These are phyloP conservation scores for Poicephalus meyeri DNA, from an alignment of 2,113 vertebrate genomes.

Conservation along the genomic window DNA sequence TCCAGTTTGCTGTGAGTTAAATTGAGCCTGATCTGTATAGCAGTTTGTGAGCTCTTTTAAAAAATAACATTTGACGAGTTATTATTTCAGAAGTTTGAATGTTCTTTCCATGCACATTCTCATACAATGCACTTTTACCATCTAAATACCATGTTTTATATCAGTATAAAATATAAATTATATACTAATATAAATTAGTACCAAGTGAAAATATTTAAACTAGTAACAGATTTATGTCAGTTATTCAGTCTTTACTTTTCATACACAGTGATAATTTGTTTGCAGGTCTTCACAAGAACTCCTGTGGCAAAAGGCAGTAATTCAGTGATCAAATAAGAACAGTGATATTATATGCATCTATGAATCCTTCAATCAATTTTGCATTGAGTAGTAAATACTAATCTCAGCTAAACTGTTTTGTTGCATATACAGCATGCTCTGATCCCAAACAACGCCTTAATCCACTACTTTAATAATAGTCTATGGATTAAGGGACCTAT, in stretches of 20 bases:
- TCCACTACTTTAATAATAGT: slow-evolving; percentile 55
- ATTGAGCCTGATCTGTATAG: neutral
- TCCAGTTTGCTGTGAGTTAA: neutral
- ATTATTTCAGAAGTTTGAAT: neutral
- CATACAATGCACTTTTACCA: neutral
- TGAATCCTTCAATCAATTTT: slow-evolving; percentile 28
- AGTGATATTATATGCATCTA: neutral
- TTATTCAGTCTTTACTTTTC: neutral
- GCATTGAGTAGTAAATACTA: slow-evolving; percentile 19
- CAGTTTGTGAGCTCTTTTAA: neutral
- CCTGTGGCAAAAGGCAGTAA: neutral
- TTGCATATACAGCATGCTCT: slow-evolving; percentile 20
- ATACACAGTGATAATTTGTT: neutral
- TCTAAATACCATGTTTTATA: neutral
- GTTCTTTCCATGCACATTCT: neutral
- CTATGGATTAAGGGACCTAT: slow-evolving; percentile 58
- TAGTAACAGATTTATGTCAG: neutral
- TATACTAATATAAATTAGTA: neutral
- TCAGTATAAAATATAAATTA: too few species aligned
- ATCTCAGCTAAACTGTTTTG: slow-evolving; percentile 53
- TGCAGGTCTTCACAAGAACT: neutral
- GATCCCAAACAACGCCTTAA: slow-evolving; percentile 52
- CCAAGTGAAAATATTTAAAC: neutral
- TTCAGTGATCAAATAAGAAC: neutral
- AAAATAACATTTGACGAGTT: neutral